These are phyloP conservation scores for Macroramphosus scolopax DNA, from an alignment of 2,797 vertebrate genomes.

Conservation along the genomic window DNA sequence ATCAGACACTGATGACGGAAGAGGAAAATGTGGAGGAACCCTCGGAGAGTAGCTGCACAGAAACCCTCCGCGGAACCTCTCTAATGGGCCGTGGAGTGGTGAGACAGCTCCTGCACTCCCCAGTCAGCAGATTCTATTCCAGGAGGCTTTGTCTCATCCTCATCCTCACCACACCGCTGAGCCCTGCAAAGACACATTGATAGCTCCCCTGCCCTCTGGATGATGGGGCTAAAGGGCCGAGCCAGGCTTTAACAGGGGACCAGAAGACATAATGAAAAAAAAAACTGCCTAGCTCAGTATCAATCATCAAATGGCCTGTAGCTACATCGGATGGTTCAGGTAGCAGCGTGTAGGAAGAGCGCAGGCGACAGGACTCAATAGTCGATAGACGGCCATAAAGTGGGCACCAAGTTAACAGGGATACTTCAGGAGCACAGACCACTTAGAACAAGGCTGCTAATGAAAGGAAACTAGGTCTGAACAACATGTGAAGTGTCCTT, in stretches of 20 bases:
- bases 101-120: slow-evolving; percentile 50
- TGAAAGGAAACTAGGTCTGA: background rate
- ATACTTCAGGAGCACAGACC: slow-evolving; percentile 4
- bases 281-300: slow-evolving; percentile 52
- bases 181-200: slow-evolving; percentile 52
- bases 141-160: slow-evolving; percentile 46
- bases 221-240: slow-evolving; percentile 45
- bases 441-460: slow-evolving; percentile 1
- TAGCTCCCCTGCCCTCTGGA: slow-evolving; percentile 36
- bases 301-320: slow-evolving; percentile 61
- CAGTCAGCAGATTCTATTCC: slow-evolving; percentile 72
- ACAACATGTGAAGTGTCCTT: background rate
- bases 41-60: slow-evolving; percentile 37
- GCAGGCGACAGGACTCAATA: slow-evolving; percentile 10
- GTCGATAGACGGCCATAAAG: slow-evolving; percentile 19
- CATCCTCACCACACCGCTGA: slow-evolving; percentile 15
- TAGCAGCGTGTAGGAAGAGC: slow-evolving; percentile 5
- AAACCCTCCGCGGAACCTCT: slow-evolving; percentile 46
- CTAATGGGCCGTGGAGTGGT: slow-evolving; percentile 53
- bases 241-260: slow-evolving; percentile 53
- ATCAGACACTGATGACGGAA: slow-evolving; percentile 47
- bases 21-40: slow-evolving; percentile 25
- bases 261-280: slow-evolving; percentile 55
- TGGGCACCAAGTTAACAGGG: slow-evolving; percentile 15
- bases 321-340: slow-evolving; percentile 25